Percentiles rank a stretch among this genome's conserved stretches.
phyloP scores from a whole-genome alignment of 2,888 invertebrate species.

The Panopea generosa region DNA sequence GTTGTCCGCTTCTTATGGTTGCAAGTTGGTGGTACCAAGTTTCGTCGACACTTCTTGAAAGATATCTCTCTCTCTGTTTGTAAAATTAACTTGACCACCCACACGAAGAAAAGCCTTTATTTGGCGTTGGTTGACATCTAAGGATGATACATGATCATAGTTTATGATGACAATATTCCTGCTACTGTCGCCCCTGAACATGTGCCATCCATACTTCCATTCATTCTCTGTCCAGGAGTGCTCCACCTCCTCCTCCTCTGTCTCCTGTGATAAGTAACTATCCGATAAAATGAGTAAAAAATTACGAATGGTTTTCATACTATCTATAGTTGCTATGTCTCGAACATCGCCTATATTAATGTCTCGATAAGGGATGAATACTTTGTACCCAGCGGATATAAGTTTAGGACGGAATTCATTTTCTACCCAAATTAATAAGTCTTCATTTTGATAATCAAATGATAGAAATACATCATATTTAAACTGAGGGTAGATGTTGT shows the following conservation, averaged over 20 bases:
- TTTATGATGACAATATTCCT: slow-evolving; percentile 40
- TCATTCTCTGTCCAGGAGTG: slow-evolving; percentile 33
- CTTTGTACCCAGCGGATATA: slow-evolving; percentile 13
- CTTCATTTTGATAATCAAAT: slow-evolving; percentile 38
- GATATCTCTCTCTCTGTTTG: slow-evolving; percentile 25
- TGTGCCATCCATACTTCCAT: slow-evolving; percentile 44
- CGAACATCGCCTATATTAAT: slow-evolving; percentile 29
- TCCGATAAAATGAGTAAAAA: slow-evolving; percentile 37
- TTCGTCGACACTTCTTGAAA: slow-evolving; percentile 24
- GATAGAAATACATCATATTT: slow-evolving; percentile 37
- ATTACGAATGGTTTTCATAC: slow-evolving; percentile 25
- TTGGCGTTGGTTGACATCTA: slow-evolving; percentile 20
- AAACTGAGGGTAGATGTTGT: neutral
- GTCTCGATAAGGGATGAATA: slow-evolving; percentile 39
- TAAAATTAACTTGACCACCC: slow-evolving; percentile 30
- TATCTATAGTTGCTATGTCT: slow-evolving; percentile 23
- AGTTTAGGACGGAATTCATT: slow-evolving; percentile 15
- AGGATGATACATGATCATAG: slow-evolving; percentile 37
- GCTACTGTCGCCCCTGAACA: slow-evolving; percentile 10
- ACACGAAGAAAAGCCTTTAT: slow-evolving; percentile 43
- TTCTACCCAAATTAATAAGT: slow-evolving; percentile 29
- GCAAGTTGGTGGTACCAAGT: slow-evolving; percentile 25
- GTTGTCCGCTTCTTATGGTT: too few relatives aligned
- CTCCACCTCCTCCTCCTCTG: neutral
- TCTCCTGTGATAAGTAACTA: slow-evolving; percentile 18